Conservation (phyloP, 1,140 invertebrate genomes). For the Cepaea nemoralis region DNA sequence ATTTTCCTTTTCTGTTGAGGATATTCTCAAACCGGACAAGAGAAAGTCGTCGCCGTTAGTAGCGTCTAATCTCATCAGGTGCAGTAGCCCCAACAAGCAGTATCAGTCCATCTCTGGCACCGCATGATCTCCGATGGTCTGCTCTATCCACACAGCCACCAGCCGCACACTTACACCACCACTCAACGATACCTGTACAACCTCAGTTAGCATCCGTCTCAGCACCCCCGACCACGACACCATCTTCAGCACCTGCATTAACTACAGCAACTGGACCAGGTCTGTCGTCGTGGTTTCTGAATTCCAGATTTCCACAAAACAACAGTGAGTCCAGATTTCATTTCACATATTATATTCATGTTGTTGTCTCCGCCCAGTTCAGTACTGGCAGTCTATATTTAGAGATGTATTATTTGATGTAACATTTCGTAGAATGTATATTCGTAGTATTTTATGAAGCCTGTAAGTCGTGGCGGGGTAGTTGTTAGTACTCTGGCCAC, state of each 20-base stretch:
- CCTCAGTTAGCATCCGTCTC: slow-evolving; percentile 7
- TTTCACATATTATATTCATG: too few species aligned
- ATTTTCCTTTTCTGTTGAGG: slow-evolving; percentile 38
- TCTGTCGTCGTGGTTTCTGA: slow-evolving; percentile 20
- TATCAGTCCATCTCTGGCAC: neutral
- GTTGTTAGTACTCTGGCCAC: too few species aligned
- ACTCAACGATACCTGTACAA: neutral
- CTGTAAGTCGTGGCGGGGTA: too few species aligned
- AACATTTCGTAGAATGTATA: too few species aligned
- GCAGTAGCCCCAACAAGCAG: neutral
- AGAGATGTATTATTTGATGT: too few species aligned
- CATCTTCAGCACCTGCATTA: slow-evolving; percentile 1
- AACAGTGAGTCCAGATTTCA: slow-evolving; percentile 4
- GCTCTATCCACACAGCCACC: neutral
- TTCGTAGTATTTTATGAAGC: too few species aligned
- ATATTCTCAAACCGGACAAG: slow-evolving; percentile 39
- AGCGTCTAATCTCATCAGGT: slow-evolving; percentile 1
- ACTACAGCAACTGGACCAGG: neutral
- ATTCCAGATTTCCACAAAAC: slow-evolving; percentile 22
- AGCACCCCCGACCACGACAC: neutral
- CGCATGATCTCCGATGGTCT: slow-evolving; percentile 19
- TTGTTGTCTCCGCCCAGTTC: too few species aligned
- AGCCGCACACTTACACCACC: slow-evolving; percentile 8
- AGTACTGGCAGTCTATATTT: too few species aligned
- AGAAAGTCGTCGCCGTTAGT: slow-evolving; percentile 10